Evolutionary conservation across 1,140 invertebrate genomes (phyloP), one percentile per base, ranked within the genome.

Genomic region (Megathymus violae): DNA sequence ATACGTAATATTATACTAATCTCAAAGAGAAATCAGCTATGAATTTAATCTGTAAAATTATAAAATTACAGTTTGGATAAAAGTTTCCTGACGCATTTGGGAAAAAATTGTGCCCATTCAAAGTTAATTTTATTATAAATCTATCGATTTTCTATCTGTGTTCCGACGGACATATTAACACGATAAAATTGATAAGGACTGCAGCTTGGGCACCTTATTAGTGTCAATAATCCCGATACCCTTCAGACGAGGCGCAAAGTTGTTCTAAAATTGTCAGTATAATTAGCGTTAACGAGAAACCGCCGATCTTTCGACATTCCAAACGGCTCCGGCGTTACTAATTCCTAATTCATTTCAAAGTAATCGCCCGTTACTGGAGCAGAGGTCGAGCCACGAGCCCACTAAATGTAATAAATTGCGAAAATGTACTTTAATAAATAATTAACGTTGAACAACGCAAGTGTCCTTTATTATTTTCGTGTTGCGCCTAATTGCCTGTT

Each of bases 391-490:
- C 17, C 41, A 17, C 3, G 31, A 36, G 31, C n/a, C 14, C 43
- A 47, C 14, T 15, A 31, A 46, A 34, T 48, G 17, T 31, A 38
- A 60, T 60, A 60, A 60, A 60, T 59, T 58, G 27, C 31, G 31
- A 36, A 13, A 38, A 60, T 60, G 27, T 60, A 60, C 56, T 60
- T 47, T 60, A 60, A 58, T 65, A 64, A 65, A 65, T 74, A 67
- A 61, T 62, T 54, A 67, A 34, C 60, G 59, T 48, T 40, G 43
- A 46, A 59, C 48, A 54, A 54, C 62, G 46, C 64, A 68, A 70
- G 74, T 75, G 67, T 77, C 72, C 74, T 74, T 74, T 74, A 79
- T 74, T 71, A 74, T 73, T 71, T 74, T 74, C 64, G 60, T 68
- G 71, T 79, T 67, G 51, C 64, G 15, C 71, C 63, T 76, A 76